Base-by-base conservation (phyloP, 2,888 invertebrate species). In the Tenthredo amoena region DNA sequence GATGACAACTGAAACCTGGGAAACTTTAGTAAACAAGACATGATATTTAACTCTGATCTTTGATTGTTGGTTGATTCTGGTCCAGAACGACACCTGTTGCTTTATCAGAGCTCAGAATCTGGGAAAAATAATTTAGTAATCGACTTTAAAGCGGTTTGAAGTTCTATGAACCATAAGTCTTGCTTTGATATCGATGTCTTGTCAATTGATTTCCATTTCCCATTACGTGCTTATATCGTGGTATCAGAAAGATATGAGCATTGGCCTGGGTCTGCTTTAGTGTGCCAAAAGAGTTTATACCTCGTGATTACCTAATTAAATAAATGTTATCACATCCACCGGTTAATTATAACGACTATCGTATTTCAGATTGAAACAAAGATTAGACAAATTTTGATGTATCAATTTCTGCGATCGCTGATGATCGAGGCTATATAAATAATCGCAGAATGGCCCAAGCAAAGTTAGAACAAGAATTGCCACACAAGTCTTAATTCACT, bases 301-400 rank as follows among this genome's bases (percentile, higher is more conserved):
- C 55, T 55, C n/a, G n/a, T n/a, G 55, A 55, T 18, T 7, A n/a
- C 18, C 55, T 55, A 55, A 55, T 55, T 55, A 26, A 26, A 26
- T 62, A 62, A 26, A 12, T 26, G 26, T 62, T 68, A 68, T 68
- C 26, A 15, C 21, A 62, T 62, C 5, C 12, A 62, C 26, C 62
- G 21, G 5, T 62, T 26, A 26, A 62, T 62, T 12, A 55, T 7
- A 50, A 62, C 12, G 12, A 26, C 26, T 62, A 21, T 9, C 26
- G 26, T 62, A 34, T 18, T 68, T 18, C 34, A 68, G 34, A 68
- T 68, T 9, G 4, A 40, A 18, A 12, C 40, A 1, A 15, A 74
- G 74, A 74, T 74, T 74, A 74, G 74, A 74, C 74, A 40, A 43
- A 74, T 43, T 7, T 68, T 21, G 26, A 21, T 9, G 10, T 74